These are phyloP conservation scores for Marcusenius ussheri DNA, from an alignment of 2,113 vertebrate genomes.

Conservation along the genomic window DNA sequence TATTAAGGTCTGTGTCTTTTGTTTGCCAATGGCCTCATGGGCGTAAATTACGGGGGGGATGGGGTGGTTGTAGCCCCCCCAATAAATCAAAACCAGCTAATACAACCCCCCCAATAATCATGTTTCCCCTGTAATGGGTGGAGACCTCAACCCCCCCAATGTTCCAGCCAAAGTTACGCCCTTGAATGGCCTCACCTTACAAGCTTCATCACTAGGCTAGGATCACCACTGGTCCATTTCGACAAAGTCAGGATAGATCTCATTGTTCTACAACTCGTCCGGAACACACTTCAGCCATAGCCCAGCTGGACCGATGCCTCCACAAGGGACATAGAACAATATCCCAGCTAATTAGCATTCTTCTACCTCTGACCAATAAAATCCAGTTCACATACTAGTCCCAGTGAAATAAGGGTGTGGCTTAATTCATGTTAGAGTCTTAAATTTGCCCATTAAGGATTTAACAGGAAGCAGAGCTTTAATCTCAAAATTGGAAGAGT, in stretches of 20 bases:
- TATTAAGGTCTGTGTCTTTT: not conserved
- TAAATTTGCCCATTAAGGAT: not conserved
- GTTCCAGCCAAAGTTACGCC: no score
- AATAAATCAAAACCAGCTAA: no score
- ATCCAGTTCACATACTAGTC: not conserved
- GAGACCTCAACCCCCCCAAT: no score
- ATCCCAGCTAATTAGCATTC: not conserved
- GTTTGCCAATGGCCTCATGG: not conserved
- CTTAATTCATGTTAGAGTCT: not conserved
- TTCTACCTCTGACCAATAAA: not conserved
- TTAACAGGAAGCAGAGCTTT: not conserved
- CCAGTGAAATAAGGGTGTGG: not conserved
- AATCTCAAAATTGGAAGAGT: not conserved
- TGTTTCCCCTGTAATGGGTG: no score
- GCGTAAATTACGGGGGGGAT: no score
- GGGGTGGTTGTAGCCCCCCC: no score
- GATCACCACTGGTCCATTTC: not conserved
- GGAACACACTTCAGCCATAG: not conserved
- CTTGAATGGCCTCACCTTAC: not conserved
- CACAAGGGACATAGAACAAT: not conserved
- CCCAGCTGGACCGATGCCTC: constrained; percentile 43
- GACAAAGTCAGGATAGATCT: not conserved
- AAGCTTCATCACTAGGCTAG: not conserved
- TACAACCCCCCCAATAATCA: no score
- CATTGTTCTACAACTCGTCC: not conserved